Evolutionary conservation across 2,797 vertebrate genomes (phyloP).

Genomic region (Siniperca obscura): DNA sequence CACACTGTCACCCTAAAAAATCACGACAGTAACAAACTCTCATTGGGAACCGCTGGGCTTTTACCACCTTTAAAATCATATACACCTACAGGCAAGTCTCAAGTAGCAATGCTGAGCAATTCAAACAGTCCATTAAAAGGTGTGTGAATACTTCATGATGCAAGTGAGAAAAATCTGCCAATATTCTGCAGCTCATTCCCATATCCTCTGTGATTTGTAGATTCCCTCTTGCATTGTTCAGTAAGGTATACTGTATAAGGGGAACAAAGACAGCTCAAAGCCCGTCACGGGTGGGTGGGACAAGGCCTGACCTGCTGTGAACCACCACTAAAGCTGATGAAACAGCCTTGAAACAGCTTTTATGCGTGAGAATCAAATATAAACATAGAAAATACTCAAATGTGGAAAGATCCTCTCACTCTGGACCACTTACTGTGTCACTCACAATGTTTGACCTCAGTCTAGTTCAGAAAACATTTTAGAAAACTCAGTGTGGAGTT

Average conservation of each 20-base stretch:
- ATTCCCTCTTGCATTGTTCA: not conserved
- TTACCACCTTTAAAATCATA: slow-evolving; percentile 12
- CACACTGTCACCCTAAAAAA: not conserved
- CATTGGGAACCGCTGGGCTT: not conserved
- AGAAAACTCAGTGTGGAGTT: not conserved
- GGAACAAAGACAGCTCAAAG: slow-evolving; percentile 22
- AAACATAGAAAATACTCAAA: slow-evolving; percentile 20
- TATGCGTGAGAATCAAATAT: slow-evolving; percentile 23
- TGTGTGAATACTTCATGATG: slow-evolving; percentile 13
- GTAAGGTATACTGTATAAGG: not conserved
- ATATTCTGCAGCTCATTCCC: slow-evolving; percentile 13
- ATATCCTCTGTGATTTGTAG: slow-evolving; percentile 20
- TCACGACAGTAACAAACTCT: not conserved
- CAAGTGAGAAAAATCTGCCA: slow-evolving; percentile 3
- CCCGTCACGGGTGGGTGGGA: slow-evolving; percentile 17
- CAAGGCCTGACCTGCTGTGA: slow-evolving; percentile 21
- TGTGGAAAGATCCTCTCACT: slow-evolving; percentile 13
- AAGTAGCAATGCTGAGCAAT: not conserved
- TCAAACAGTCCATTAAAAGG: slow-evolving; percentile 21
- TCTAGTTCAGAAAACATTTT: not conserved
- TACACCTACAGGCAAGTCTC: not conserved
- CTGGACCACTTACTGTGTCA: not conserved
- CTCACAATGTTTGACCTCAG: not conserved
- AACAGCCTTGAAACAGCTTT: slow-evolving; percentile 58
- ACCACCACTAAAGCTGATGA: slow-evolving; percentile 49